Base-by-base conservation (phyloP, 2,888 invertebrate genomes). In the Ypsolopha sequella region DNA sequence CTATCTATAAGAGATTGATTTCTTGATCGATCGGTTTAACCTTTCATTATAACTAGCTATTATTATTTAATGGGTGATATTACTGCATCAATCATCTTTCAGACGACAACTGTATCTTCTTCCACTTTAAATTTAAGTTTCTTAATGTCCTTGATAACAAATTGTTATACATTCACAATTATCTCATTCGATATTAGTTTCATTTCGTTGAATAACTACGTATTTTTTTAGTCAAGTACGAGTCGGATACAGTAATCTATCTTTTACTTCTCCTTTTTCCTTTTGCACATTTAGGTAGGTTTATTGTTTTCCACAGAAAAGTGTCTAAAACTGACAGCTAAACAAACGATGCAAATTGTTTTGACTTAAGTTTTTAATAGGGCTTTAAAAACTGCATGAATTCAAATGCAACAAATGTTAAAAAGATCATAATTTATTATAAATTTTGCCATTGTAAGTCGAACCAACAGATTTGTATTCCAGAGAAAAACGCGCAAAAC, bases 41-140 rank as follows among this genome's bases (percentile, higher is more conserved):
- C 66, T 71, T 71, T 70, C 68, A 68, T 70, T 70, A 76, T 76
- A 80, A 80, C 80, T 82, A 39, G 3, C 10, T 36, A 82, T 81
- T 84, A 81, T 80, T 81, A 80, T 76, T 80, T 85, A 85, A 85
- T 84, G 84, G 81, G 65, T 62, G 62, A 64, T 69, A 64, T 62
- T 63, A 62, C 63, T 64, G 65, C 79, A 85, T 85, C 84, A 73
- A 85, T 85, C 84, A 85, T 80, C 65, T 72, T 69, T 65, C 68
- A 63, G 67, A 70, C 73, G 74, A 78, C 73, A 76, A 81, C 80
- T 73, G 73, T 69, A 69, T 72, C 63, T 67, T 66, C 69, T 8
- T 43, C 35, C 35, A 11, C 59, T 73, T 59, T 52, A 53, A 51
- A 48, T 54, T 55, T 52, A 46, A 53, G 54, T 55, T 14, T 49